A percentile compares a stretch with the other conserved stretches of the same genome.
Evolutionary conservation across 1,140 invertebrate genomes (phyloP).

Genomic region (Centruroides vittatus): DNA sequence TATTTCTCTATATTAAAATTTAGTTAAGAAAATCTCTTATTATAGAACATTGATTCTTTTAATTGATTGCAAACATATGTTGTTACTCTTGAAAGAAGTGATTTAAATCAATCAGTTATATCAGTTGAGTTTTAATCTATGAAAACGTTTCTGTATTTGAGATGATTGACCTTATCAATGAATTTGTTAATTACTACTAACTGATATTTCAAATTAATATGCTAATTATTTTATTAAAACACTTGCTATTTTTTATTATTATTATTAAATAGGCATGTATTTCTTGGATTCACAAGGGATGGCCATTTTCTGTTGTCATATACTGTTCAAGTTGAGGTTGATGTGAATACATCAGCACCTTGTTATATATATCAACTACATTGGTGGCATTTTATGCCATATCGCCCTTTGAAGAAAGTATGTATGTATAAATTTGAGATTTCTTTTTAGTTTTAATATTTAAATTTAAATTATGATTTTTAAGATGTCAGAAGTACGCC

Average conservation of each 20-base stretch:
- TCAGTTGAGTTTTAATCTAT: no score
- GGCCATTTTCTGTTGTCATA: constrained; percentile 84
- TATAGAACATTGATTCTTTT: no score
- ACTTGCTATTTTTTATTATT: constrained; percentile 16
- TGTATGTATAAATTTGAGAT: constrained; percentile 10
- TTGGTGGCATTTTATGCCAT: constrained; percentile 53
- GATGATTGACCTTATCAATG: no score
- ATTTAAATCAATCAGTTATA: no score
- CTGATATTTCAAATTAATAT: no score
- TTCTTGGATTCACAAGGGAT: constrained; percentile 84
- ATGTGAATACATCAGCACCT: constrained; percentile 31
- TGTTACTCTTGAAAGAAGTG: no score
- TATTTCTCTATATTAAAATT: no score
- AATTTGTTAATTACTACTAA: no score
- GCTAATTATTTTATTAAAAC: no score
- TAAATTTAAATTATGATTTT: background rate
- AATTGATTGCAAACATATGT: no score
- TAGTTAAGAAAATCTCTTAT: no score
- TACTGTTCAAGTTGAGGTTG: constrained; percentile 43
- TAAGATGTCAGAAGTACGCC: constrained; percentile 40
- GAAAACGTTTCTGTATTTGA: no score
- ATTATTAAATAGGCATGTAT: constrained; percentile 47
- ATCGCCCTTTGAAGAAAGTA: constrained; percentile 42
- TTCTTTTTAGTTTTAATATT: background rate
- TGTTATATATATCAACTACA: constrained; percentile 42